A percentile compares a stretch with the other conserved stretches of the same genome.
Evolutionary conservation across 2,113 vertebrate species (phyloP).

Genomic region (Notarius quadriscutis): DNA sequence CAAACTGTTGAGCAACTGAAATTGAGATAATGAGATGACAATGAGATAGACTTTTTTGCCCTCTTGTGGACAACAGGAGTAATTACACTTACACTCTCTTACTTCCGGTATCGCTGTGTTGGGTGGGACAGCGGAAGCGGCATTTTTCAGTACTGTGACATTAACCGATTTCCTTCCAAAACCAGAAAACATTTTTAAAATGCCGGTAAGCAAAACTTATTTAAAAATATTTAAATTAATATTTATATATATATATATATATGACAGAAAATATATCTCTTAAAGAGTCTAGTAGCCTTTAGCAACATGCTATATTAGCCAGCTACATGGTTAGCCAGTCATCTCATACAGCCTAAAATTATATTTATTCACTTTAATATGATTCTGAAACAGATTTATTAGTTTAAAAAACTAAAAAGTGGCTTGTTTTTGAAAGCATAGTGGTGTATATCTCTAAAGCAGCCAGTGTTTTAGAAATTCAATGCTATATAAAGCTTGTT

Average conservation of each 20-base stretch:
- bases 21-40: no score
- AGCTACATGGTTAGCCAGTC: not conserved
- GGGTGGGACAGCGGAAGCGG: constrained; percentile 80
- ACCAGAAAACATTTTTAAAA: constrained; percentile 63
- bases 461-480: not conserved
- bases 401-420: not conserved
- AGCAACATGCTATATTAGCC: constrained; percentile 3
- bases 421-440: not conserved
- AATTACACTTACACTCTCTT: not conserved
- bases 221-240: not conserved
- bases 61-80: not conserved
- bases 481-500: not conserved
- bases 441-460: not conserved
- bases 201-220: constrained; percentile 77
- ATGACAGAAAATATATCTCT: not conserved
- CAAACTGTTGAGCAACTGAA: no score
- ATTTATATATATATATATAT: no score
- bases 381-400: not conserved
- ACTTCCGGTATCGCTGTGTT: constrained; percentile 67
- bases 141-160: constrained; percentile 34
- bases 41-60: not conserved
- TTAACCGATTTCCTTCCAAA: constrained; percentile 52
- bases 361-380: not conserved
- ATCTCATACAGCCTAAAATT: not conserved
- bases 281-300: not conserved